Percentiles rank a stretch among this genome's conserved stretches.
These are phyloP conservation scores for Poeciliopsis prolifica DNA, from an alignment of 2,113 vertebrate genomes.

Conservation along the genomic window DNA sequence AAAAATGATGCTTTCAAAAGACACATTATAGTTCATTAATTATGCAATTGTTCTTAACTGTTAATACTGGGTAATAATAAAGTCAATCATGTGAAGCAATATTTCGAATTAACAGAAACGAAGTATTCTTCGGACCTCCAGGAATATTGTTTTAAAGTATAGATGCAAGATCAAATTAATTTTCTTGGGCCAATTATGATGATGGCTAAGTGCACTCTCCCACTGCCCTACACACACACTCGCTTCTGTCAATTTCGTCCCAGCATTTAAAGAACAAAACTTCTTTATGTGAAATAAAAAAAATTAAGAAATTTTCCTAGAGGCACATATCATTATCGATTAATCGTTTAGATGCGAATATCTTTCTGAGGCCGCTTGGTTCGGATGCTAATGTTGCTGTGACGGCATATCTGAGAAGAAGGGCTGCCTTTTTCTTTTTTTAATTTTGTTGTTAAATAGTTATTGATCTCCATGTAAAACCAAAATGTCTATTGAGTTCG, in stretches of 20 bases:
- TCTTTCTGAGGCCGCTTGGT: not conserved
- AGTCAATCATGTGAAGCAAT: too few species aligned
- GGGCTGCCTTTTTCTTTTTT: not conserved
- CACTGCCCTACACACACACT: too few species aligned
- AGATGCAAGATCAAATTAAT: too few species aligned
- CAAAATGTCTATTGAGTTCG: not conserved
- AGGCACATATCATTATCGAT: conserved; percentile 2
- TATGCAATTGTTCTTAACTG: not conserved
- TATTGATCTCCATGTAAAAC: conserved; percentile 16
- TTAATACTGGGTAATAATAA: not conserved
- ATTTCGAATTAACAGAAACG: too few species aligned
- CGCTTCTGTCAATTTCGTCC: not conserved
- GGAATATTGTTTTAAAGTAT: too few species aligned
- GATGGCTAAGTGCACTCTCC: too few species aligned
- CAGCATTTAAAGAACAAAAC: not conserved
- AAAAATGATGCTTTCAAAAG: too few species aligned
- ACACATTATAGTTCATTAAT: not conserved
- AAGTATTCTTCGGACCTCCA: too few species aligned
- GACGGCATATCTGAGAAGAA: not conserved
- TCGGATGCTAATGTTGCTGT: too few species aligned
- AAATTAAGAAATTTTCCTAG: not conserved
- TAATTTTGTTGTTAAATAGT: not conserved
- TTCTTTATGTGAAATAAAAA: not conserved
- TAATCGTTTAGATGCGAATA: not conserved
- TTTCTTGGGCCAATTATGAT: too few species aligned